phyloP scores from a whole-genome alignment of 2,113 vertebrate genomes.

The Muntiacus muntjak region DNA sequence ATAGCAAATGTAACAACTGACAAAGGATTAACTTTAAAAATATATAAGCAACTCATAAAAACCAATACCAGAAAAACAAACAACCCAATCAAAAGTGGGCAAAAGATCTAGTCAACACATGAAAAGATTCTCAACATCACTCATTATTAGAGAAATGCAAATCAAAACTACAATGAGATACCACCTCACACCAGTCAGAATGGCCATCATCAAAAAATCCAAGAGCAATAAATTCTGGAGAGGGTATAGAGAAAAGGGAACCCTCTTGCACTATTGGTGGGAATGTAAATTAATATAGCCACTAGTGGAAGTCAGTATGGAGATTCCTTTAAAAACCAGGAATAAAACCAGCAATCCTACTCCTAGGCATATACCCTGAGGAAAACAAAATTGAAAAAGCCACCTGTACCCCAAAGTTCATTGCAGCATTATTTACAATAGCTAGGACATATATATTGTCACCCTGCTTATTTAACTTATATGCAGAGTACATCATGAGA shows the following conservation, averaged over 20 bases:
- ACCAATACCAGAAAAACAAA: not conserved
- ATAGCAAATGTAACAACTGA: not conserved
- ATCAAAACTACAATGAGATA: not conserved
- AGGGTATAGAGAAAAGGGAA: not conserved
- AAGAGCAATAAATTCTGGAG: not conserved
- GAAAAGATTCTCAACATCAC: not conserved
- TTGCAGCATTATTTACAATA: not conserved
- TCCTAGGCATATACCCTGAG: not conserved
- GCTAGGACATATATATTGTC: not conserved
- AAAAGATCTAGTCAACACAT: not conserved
- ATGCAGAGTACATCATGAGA: not conserved
- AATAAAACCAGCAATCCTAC: not conserved
- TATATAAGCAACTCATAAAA: not conserved
- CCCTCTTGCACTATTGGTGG: not conserved
- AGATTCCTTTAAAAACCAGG: not conserved
- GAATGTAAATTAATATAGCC: not conserved
- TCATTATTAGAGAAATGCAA: not conserved
- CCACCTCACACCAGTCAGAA: not conserved
- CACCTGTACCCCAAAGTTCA: not conserved
- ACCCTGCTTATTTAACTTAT: not conserved
- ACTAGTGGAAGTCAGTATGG: not conserved
- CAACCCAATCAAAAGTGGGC: not conserved
- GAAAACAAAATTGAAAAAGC: not conserved
- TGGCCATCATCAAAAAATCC: not conserved
- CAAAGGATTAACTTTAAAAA: not conserved